A percentile compares a stretch with the other conserved stretches of the same genome.
phyloP scores from a whole-genome alignment of 2,113 vertebrate species.

The Nestor notabilis region DNA sequence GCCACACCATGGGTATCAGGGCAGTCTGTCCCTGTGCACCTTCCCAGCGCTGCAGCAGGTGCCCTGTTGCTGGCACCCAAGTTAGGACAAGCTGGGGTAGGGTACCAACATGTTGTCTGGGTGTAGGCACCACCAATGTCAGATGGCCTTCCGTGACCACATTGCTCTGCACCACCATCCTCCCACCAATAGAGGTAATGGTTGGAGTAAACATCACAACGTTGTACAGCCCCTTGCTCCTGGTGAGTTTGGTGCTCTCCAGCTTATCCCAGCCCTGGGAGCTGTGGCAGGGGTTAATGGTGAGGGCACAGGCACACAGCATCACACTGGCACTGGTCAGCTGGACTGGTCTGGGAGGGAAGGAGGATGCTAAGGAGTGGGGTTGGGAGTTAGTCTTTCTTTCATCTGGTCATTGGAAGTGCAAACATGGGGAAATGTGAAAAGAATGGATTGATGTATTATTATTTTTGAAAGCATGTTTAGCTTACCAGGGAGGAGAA shows the following conservation, averaged over 20 bases:
- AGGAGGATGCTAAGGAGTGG: neutral
- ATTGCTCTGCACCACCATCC: accelerated
- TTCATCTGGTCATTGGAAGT: neutral
- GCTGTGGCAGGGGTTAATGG: accelerated
- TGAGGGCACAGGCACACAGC: neutral
- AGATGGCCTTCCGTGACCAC: neutral
- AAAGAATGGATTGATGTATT: neutral
- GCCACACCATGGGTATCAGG: neutral
- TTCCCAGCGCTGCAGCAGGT: neutral
- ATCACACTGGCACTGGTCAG: neutral
- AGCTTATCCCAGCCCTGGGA: neutral
- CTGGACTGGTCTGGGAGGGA: neutral
- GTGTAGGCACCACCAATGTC: neutral
- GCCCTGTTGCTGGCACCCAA: neutral
- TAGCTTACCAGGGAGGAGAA: neutral
- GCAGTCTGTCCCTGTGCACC: neutral
- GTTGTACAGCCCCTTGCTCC: neutral
- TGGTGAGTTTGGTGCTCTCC: neutral
- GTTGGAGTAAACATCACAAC: neutral
- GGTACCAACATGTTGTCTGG: neutral
- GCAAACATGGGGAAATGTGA: neutral
- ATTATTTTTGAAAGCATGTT: neutral
- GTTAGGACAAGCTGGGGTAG: neutral
- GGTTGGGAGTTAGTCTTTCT: neutral
- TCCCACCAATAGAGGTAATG: neutral